Percentiles rank a stretch among this genome's conserved stretches.
These are phyloP conservation scores for Montipora efflorescens DNA, from an alignment of 64 coral and sea anemone genomes.

Conservation along the genomic window DNA sequence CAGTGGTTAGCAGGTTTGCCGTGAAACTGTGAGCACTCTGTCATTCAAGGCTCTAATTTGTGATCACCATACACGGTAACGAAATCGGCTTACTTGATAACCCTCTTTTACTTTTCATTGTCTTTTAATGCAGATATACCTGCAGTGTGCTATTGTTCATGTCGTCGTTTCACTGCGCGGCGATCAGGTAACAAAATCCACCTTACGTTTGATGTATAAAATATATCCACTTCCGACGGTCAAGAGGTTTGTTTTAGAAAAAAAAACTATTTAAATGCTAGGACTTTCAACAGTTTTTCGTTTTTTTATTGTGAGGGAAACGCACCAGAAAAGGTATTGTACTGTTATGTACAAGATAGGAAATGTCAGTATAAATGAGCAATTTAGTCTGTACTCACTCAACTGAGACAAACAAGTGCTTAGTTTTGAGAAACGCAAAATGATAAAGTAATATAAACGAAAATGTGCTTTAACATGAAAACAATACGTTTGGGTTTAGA, in stretches of 20 bases:
- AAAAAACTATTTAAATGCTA: neutral
- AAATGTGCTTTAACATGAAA: neutral
- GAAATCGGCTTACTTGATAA: no score
- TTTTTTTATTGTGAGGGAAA: no score
- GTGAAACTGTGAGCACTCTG: no score
- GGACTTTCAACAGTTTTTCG: neutral
- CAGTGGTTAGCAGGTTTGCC: neutral
- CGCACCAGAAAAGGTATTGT: no score
- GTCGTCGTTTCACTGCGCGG: no score
- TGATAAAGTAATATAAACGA: neutral
- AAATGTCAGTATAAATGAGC: neutral
- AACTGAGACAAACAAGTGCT: neutral
- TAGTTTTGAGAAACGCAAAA: neutral
- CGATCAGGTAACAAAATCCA: neutral
- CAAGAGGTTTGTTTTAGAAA: neutral
- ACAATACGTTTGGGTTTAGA: neutral
- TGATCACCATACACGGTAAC: no score
- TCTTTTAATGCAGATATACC: no score
- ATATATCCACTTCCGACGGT: neutral
- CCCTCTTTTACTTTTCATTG: no score
- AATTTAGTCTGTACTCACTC: constrained; percentile 3
- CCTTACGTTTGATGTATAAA: neutral
- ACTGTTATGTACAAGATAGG: neutral
- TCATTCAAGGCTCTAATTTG: no score
- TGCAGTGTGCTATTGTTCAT: no score